phyloP scores from a whole-genome alignment of 2,797 vertebrate species.

The Mus spretus region DNA sequence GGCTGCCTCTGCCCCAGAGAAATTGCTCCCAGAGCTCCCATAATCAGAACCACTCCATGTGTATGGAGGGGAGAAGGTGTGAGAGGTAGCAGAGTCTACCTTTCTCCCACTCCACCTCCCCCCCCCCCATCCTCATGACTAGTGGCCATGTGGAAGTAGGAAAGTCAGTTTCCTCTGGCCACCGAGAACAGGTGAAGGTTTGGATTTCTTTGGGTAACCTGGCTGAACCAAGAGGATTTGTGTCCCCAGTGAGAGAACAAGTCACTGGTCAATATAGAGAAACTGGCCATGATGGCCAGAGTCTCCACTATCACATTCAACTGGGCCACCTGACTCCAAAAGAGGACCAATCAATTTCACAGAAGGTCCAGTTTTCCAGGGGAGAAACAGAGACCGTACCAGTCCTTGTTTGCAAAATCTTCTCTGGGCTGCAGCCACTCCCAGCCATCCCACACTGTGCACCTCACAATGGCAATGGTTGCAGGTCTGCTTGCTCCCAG shows the following conservation, averaged over 20 bases:
- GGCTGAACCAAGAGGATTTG: background rate
- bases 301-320: background rate
- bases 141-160: background rate
- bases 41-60: too few relatives aligned
- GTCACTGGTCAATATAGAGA: background rate
- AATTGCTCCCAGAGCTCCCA: background rate
- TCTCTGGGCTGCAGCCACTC: background rate
- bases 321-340: background rate
- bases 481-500: background rate
- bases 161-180: background rate
- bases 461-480: background rate
- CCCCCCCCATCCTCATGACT: rapidly evolving
- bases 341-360: background rate
- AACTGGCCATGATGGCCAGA: background rate
- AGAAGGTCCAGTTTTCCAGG: background rate
- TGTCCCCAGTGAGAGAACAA: background rate
- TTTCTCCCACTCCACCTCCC: too few relatives aligned
- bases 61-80: background rate
- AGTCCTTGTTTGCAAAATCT: background rate
- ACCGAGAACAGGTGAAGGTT: background rate
- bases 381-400: too few relatives aligned
- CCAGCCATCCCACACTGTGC: background rate
- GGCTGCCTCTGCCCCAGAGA: background rate
- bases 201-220: background rate
- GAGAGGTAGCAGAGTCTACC: background rate